Evolutionary conservation across 1,140 invertebrate genomes (phyloP).

Genomic region (Scaptomyza hsui): DNA sequence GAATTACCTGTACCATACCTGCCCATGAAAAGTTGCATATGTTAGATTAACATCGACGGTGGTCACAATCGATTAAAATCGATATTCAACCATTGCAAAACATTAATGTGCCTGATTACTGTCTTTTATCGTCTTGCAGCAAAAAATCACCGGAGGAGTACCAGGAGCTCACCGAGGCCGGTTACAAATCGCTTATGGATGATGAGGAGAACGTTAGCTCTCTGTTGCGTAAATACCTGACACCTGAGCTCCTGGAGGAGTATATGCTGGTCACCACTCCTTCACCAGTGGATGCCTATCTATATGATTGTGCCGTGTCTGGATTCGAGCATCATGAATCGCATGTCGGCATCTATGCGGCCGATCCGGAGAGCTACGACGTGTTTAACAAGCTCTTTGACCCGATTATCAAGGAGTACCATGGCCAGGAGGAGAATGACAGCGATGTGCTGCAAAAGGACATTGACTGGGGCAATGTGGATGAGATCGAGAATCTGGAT

Average conservation of each 20-base stretch:
- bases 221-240: conserved; percentile 90
- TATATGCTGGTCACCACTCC: conserved; percentile 87
- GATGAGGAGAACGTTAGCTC: conserved; percentile 86
- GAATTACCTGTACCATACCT: too few relatives aligned
- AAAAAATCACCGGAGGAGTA: conserved; percentile 81
- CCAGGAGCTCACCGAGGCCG: conserved; percentile 84
- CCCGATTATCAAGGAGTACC: conserved; percentile 91
- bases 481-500: conserved; percentile 89
- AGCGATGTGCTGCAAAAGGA: conserved; percentile 85
- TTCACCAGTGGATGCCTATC: conserved; percentile 81
- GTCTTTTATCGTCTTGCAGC: conserved; percentile 23
- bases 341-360: conserved; percentile 89
- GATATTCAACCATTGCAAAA: too few relatives aligned
- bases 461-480: conserved; percentile 89
- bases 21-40: too few relatives aligned
- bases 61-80: too few relatives aligned
- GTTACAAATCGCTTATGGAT: conserved; percentile 86
- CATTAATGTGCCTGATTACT: too few relatives aligned
- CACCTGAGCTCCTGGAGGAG: conserved; percentile 87
- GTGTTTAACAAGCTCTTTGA: conserved; percentile 89
- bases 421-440: conserved; percentile 87
- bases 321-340: conserved; percentile 88
- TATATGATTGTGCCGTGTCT: conserved; percentile 89
- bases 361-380: conserved; percentile 89
- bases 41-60: too few relatives aligned